Base-by-base conservation (phyloP, 2,888 invertebrate genomes). In the Digitonthophagus gazella region DNA sequence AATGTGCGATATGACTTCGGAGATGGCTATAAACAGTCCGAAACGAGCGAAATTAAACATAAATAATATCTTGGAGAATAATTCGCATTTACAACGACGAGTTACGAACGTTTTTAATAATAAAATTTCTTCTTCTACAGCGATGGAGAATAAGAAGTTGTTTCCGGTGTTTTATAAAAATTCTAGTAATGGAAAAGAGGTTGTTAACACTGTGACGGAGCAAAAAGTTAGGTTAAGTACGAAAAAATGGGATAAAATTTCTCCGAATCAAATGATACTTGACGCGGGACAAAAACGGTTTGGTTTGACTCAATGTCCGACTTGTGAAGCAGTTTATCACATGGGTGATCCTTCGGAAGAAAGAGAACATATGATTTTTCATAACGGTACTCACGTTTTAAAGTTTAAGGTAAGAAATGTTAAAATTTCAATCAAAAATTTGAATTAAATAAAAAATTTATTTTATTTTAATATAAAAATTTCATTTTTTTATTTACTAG, bases 281-380 rank as follows among this genome's bases (percentile, higher is more conserved):
- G 95, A 96, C 83, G 93, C 91, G 0, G 95, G 95, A 0, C 95
- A 96, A 81, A 93, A 90, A 79, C 85, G 84, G 66, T 93, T 93
- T 76, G 95, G 94, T 0, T 88, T 90, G 0, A 88, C 87, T 0
- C 88, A 91, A 75, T 96, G 95, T 77, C 78, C 80, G 0, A 89
- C 91, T 72, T 96, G 95, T 78, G 90, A 90, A 1, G 85, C 90
- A 75, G 85, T 92, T 8, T 93, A 92, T 78, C 86, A 90, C 81
- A 84, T 88, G 69, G 92, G 91, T 0, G 92, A 93, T 78, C 90
- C 92, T 0, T 89, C 90, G 77, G 95, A 95, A 77, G 95, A 95
- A 78, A 86, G 88, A 63, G 85, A 90, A 68, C 95, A 95, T 78
- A 78, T 87, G 14, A 88, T 90, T 65, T 91, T 91, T 78, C 95